These are phyloP conservation scores for Sarcophaga peregrina DNA, from an alignment of 1,140 invertebrate species.

Conservation along the genomic window DNA sequence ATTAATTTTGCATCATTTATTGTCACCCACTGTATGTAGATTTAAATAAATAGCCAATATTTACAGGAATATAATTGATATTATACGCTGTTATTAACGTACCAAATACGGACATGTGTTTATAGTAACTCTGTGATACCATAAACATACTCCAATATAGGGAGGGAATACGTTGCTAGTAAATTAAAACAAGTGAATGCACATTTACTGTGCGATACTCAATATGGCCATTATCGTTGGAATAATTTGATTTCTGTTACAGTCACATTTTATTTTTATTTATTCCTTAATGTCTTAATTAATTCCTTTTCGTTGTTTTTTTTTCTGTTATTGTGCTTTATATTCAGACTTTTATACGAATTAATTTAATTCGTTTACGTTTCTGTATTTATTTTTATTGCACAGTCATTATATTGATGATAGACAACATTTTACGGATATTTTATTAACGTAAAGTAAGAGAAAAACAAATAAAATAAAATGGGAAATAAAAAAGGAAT, in stretches of 20 bases:
- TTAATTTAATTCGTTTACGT: neutral
- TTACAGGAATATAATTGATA: constrained; percentile 2
- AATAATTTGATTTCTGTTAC: neutral
- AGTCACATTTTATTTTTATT: neutral
- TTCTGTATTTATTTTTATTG: neutral
- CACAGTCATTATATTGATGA: neutral
- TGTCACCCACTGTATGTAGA: neutral
- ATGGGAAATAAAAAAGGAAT: neutral
- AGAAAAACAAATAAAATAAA: neutral
- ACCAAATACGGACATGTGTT: neutral
- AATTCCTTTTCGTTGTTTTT: neutral
- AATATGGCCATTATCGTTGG: neutral
- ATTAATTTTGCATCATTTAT: neutral
- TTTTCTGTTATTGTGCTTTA: neutral
- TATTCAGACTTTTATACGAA: neutral
- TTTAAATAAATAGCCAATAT: neutral
- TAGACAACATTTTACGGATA: constrained; percentile 7
- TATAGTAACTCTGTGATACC: no score
- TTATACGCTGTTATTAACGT: neutral
- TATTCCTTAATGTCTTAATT: constrained; percentile 12
- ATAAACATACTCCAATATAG: no score
- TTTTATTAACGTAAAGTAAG: neutral
- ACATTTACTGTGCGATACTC: neutral
- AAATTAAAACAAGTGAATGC: neutral
- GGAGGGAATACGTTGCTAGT: no score